These are phyloP conservation scores for Kryptopterus vitreolus DNA, from an alignment of 2,797 vertebrate genomes.

Conservation along the genomic window DNA sequence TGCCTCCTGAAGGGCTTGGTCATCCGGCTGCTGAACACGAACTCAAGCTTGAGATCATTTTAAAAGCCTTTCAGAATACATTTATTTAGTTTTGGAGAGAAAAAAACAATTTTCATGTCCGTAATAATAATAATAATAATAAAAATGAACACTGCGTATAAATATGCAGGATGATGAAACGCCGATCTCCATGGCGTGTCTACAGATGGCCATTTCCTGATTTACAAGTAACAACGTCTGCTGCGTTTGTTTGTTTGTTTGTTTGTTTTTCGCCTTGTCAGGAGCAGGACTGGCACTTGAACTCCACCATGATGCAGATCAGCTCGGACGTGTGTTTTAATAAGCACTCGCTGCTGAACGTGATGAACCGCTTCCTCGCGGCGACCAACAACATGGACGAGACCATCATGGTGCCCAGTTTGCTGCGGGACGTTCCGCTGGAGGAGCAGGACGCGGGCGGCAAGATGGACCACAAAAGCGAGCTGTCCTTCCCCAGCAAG, in stretches of 20 bases:
- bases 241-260: background rate
- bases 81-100: too few relatives aligned
- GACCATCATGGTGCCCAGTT: constrained; percentile 81
- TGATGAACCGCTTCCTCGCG: constrained; percentile 82
- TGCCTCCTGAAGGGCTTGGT: background rate
- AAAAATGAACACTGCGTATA: too few relatives aligned
- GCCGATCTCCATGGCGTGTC: background rate
- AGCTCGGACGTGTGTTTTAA: constrained; percentile 69
- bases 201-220: background rate
- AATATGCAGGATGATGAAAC: background rate
- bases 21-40: background rate
- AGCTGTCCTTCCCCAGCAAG: constrained; percentile 64
- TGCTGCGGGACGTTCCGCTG: constrained; percentile 76
- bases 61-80: too few relatives aligned
- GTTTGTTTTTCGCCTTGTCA: background rate
- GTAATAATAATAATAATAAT: too few relatives aligned
- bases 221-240: too few relatives aligned
- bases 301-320: constrained; percentile 74
- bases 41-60: background rate
- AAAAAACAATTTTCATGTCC: too few relatives aligned
- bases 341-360: constrained; percentile 79
- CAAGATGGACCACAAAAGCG: constrained; percentile 59
- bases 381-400: constrained; percentile 84
- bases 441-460: constrained; percentile 64
- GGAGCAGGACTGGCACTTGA: background rate